Base-by-base conservation (phyloP, 2,797 vertebrate species). In the Melanotaenia trifasciata region DNA sequence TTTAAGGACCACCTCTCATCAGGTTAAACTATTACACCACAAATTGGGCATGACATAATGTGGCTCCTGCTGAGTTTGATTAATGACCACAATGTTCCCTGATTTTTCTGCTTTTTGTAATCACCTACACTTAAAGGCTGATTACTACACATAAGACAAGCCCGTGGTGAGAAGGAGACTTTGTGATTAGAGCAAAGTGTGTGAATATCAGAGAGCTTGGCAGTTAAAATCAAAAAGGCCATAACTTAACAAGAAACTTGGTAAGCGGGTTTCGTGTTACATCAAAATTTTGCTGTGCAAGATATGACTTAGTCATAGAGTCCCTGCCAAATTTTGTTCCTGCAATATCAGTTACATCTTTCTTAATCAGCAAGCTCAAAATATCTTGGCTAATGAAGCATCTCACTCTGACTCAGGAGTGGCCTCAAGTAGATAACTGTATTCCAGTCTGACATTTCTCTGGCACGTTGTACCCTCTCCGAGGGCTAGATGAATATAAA, bases 351-450 rank as follows among this genome's bases (percentile, higher is more conserved):
- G 60, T 80, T 80, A 63, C 58, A 87, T 89, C 77, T 84, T 68
- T 86, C 82, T 83, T 87, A 81, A 89, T 90, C 85, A 85, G 81
- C 64, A 62, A 60, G 75, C 85, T 78, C 66, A 77, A 84, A 88
- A 88, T 89, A 87, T 85, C 77, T 76, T 43, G 81, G 83, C 84
- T 88, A 90, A 89, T 90, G 80, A 90, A 90, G 88, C 80, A 78
- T 67, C 61, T 76, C 64, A 67, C 85, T 54, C 53, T 83, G 85
- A 87, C 84, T 90, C 79, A 79, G 71, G 87, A 81, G 84, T 77
- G 70, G 67, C 84, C 82, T 74, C 1, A 35, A 84, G 87, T 75
- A 68, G 77, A 82, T 85, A 83, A 90, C 84, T 85, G 79, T 74
- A 64, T 88, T 76, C 53, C 24, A 57, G 75, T 63, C 67, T 69